Evolutionary conservation across 2,797 vertebrate species (phyloP), one percentile per base, ranked within the genome.

Genomic region (Peromyscus eremicus): DNA sequence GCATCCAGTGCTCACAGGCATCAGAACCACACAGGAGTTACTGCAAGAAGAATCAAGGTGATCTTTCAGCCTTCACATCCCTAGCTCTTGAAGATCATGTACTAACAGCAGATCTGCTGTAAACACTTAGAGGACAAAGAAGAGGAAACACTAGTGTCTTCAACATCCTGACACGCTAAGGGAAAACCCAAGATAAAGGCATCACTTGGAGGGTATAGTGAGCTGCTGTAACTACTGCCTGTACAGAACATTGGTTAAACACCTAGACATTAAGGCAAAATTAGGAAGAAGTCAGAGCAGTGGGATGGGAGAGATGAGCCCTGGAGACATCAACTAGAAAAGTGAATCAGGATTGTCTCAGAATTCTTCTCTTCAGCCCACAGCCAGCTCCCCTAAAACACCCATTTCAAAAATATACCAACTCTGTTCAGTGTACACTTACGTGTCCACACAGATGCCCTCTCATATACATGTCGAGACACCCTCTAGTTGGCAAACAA

Each of bases 401-500:
- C 92, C 96, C 86, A 81, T 96, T 97, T 97, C 98, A 98, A 98
- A 92, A 80, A 77, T 97, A 98, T 97, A 97, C 97, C 97, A 97
- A 96, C 92, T 93, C 92, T 97, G 90, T 95, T 92, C 70, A 13
- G 57, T 76, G 90, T 34, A 80, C 34, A 89, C 21, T 94, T 97
- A 86, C 94, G 62, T 79, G 91, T 95, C 77, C 75, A 89, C 64
- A 71, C 68, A 94, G 92, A 95, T 71, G 68, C 88, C 94, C 87
- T 90, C 89, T 97, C 64, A 96, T 43, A 92, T 89, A 94, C 98
- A 98, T 97, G 97, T 98, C 97, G 93, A 96, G 93, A 98, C 94
- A 98, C 94, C 94, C 94, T 98, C 94, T 97, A 98, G 95, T 97
- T 98, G 98, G 97, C 98, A 99, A 98, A 98, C 97, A 98, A 98